Conservation (phyloP, 2,888 invertebrate genomes). For the Dexiosoma caninum region DNA sequence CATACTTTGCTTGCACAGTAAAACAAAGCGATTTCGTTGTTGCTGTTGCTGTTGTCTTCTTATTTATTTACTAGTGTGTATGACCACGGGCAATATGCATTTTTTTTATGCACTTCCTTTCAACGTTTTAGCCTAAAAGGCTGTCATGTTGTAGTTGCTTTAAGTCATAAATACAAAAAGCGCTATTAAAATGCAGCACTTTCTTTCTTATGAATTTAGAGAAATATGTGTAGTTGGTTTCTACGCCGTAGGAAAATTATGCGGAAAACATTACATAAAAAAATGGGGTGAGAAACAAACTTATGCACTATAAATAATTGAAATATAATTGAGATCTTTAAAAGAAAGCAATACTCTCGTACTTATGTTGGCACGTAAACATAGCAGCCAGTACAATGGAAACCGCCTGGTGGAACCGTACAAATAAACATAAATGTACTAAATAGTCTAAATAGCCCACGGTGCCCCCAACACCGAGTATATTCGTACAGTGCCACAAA, state of each 20-base stretch:
- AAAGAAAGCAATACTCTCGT: too few species aligned
- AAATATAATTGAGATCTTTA: too few species aligned
- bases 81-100: constrained; percentile 42
- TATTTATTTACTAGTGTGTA: constrained; percentile 49
- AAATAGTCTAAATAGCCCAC: too few species aligned
- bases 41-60: not conserved
- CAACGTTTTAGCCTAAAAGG: constrained; percentile 36
- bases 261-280: too few species aligned
- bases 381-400: too few species aligned
- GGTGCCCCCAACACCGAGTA: too few species aligned
- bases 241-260: not conserved
- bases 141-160: constrained; percentile 31
- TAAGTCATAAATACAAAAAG: constrained; percentile 16
- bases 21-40: constrained; percentile 16
- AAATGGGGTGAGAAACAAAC: too few species aligned
- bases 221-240: not conserved
- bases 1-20: constrained; percentile 8
- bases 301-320: too few species aligned
- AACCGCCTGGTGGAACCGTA: too few species aligned
- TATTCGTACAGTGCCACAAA: too few species aligned
- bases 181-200: constrained; percentile 5
- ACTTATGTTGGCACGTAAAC: too few species aligned
- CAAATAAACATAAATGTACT: too few species aligned
- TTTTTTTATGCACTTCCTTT: constrained; percentile 5
- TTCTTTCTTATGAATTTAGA: not conserved